Conservation (phyloP, 2,113 vertebrate species). For the Hippoglossus stenolepis region DNA sequence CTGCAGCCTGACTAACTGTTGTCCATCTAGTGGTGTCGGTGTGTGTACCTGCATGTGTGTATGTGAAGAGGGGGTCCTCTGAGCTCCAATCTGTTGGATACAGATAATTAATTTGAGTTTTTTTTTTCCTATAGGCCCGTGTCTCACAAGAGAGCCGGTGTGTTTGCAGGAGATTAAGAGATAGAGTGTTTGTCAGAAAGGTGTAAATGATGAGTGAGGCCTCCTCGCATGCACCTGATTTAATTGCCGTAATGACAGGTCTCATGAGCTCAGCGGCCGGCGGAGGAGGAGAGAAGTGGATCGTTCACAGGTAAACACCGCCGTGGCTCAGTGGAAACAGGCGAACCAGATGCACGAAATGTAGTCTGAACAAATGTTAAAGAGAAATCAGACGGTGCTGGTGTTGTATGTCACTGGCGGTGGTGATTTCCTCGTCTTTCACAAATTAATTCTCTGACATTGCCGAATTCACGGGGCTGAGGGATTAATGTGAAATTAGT, state of each 20-base stretch:
- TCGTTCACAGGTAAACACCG: constrained; percentile 40
- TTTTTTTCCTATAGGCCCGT: constrained; percentile 77
- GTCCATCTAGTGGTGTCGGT: constrained; percentile 71
- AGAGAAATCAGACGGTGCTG: background rate
- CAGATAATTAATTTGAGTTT: constrained; percentile 94
- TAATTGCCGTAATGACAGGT: constrained; percentile 93
- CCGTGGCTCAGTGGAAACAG: background rate
- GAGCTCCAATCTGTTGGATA: constrained; percentile 91
- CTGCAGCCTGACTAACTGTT: constrained; percentile 79
- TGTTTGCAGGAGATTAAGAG: constrained; percentile 95
- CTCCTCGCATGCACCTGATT: constrained; percentile 90
- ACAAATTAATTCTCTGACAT: constrained; percentile 27
- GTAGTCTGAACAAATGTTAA: background rate
- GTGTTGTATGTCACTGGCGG: background rate
- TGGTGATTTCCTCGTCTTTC: constrained; percentile 36
- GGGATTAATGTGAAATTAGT: constrained; percentile 24
- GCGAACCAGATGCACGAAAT: background rate
- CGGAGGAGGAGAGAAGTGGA: constrained; percentile 77
- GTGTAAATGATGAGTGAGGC: constrained; percentile 91
- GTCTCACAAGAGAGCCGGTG: constrained; percentile 84
- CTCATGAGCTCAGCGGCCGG: constrained; percentile 86
- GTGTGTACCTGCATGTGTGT: no score
- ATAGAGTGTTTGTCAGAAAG: constrained; percentile 91
- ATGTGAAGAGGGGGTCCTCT: constrained; percentile 56
- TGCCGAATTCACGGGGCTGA: constrained; percentile 24